phyloP scores from a whole-genome alignment of 2,113 vertebrate species.

The Lynx canadensis region DNA sequence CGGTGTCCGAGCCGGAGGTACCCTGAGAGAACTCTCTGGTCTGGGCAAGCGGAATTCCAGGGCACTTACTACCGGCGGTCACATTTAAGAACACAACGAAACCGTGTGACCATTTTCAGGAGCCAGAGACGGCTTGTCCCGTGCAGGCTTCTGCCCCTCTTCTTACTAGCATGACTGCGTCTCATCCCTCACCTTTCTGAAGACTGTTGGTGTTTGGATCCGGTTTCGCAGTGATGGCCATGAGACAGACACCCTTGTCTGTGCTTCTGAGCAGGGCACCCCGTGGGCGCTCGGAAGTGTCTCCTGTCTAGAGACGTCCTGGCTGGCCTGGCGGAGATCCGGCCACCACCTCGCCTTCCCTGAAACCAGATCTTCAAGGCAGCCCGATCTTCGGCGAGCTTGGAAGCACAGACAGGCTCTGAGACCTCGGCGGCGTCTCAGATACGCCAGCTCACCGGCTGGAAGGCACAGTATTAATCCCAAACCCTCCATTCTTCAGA shows the following conservation, averaged over 20 bases:
- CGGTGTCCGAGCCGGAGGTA: not conserved
- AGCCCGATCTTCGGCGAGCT: fast-evolving
- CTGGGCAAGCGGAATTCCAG: not conserved
- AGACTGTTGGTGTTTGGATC: not conserved
- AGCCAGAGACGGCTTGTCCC: not conserved
- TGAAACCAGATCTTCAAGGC: fast-evolving
- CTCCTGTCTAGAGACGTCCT: no score
- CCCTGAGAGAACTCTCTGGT: not conserved
- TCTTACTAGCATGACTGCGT: fast-evolving
- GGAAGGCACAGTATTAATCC: fast-evolving
- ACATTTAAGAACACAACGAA: not conserved
- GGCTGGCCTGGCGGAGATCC: not conserved
- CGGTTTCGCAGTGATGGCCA: not conserved
- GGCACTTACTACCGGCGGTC: not conserved
- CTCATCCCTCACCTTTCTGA: not conserved
- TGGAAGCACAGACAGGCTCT: fast-evolving
- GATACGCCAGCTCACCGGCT: fast-evolving
- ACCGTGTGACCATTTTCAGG: not conserved
- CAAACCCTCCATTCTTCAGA: not conserved
- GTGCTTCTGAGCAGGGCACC: not conserved
- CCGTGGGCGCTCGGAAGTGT: not conserved
- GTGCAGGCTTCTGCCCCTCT: not conserved
- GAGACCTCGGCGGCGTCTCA: fast-evolving
- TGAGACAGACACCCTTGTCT: no score
- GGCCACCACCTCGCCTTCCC: not conserved